phyloP scores from a whole-genome alignment of 2,888 invertebrate genomes.

The Taenaris catops region DNA sequence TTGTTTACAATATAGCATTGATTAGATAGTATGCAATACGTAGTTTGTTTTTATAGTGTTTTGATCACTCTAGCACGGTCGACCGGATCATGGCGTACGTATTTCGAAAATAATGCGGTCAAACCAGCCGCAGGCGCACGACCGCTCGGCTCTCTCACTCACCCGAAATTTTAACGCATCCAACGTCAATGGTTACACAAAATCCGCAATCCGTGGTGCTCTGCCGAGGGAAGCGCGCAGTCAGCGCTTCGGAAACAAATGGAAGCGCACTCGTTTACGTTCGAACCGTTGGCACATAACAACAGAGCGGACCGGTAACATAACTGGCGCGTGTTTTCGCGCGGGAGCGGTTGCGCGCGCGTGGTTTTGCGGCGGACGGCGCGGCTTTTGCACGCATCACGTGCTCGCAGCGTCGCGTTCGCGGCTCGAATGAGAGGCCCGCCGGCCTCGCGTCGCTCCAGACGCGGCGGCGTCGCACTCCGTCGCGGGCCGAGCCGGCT shows the following conservation, averaged over 20 bases:
- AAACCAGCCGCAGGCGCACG: constrained; percentile 71
- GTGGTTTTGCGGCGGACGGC: constrained; percentile 32
- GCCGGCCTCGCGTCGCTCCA: constrained; percentile 28
- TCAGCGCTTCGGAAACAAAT: constrained; percentile 69
- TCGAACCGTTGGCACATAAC: constrained; percentile 60
- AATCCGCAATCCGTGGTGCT: constrained; percentile 62
- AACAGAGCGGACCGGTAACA: constrained; percentile 60
- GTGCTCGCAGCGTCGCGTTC: constrained; percentile 52
- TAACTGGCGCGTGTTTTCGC: constrained; percentile 60
- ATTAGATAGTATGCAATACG: constrained; percentile 15
- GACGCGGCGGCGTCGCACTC: constrained; percentile 31
- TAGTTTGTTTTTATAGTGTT: constrained; percentile 54
- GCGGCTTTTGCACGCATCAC: constrained; percentile 41
- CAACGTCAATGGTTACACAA: constrained; percentile 66
- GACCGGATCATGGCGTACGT: constrained; percentile 74
- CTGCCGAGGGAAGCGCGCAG: constrained; percentile 36
- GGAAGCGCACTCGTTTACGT: constrained; percentile 65
- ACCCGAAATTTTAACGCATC: constrained; percentile 78
- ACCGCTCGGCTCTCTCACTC: constrained; percentile 74
- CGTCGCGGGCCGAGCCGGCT: constrained; percentile 32
- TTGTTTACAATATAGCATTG: constrained; percentile 15
- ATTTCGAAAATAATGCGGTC: constrained; percentile 79
- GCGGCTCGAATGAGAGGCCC: constrained; percentile 36
- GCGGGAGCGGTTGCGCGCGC: constrained; percentile 39
- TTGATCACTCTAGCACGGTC: constrained; percentile 70